Percentiles rank a stretch among this genome's conserved stretches.
These are phyloP conservation scores for Boloria euphrosyne DNA, from an alignment of 2,888 invertebrate genomes.

Conservation along the genomic window DNA sequence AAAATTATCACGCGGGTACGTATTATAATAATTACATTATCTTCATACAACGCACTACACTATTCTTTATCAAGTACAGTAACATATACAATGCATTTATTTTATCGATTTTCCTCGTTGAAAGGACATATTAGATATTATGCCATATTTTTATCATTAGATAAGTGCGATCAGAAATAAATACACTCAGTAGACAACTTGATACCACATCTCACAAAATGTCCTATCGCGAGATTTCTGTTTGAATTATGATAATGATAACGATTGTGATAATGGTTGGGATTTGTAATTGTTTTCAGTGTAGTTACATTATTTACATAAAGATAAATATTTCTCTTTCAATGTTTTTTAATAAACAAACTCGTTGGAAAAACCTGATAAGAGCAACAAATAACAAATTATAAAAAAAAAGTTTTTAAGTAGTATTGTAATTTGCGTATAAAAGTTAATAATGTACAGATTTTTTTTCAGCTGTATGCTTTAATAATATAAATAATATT, in stretches of 20 bases:
- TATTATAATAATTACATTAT: background rate
- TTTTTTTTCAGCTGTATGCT: too few relatives aligned
- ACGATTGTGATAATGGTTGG: constrained; percentile 57
- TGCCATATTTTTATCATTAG: constrained; percentile 52
- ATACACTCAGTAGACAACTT: constrained; percentile 59
- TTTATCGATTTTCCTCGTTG: constrained; percentile 40
- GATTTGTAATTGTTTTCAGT: constrained; percentile 65
- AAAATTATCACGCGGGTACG: too few relatives aligned
- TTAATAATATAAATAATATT: too few relatives aligned
- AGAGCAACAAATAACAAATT: too few relatives aligned
- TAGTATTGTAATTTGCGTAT: too few relatives aligned
- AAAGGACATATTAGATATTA: constrained; percentile 46
- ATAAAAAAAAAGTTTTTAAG: too few relatives aligned
- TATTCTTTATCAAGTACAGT: too few relatives aligned
- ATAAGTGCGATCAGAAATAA: constrained; percentile 67
- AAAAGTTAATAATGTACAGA: too few relatives aligned
- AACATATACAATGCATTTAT: background rate
- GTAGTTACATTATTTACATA: constrained; percentile 27
- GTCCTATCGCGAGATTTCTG: constrained; percentile 62
- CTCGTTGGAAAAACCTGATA: background rate
- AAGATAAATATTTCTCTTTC: background rate
- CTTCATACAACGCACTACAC: too few relatives aligned
- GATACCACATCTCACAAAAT: constrained; percentile 66
- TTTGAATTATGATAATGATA: constrained; percentile 61
- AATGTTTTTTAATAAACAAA: background rate